phyloP scores from a whole-genome alignment of 1,140 invertebrate species.

The Amphibalanus amphitrite region DNA sequence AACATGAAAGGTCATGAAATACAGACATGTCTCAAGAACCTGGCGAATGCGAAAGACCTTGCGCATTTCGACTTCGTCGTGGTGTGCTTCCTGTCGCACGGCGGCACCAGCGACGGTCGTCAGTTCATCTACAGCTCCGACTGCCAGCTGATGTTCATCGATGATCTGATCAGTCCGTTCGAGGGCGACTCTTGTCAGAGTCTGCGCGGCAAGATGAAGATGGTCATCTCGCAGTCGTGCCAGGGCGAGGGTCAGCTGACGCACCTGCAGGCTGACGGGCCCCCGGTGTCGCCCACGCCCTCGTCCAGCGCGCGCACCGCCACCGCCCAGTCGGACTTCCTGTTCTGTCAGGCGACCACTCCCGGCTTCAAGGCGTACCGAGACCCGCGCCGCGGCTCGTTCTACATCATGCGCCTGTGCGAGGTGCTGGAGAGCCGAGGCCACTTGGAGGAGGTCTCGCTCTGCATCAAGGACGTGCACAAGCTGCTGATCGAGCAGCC shows the following conservation, averaged over 20 bases:
- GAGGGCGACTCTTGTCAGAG: neutral
- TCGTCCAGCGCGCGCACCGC: neutral
- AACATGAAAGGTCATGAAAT: neutral
- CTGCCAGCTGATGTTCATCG: neutral
- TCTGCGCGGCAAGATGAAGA: neutral
- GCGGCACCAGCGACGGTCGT: neutral
- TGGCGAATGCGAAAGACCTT: neutral
- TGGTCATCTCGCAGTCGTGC: neutral
- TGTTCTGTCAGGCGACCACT: neutral
- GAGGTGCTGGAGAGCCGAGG: neutral
- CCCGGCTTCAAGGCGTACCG: neutral
- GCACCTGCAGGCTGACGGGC: neutral
- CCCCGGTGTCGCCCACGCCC: no score
- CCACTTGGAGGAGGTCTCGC: neutral
- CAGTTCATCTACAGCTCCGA: neutral
- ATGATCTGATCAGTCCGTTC: neutral
- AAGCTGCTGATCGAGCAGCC: neutral
- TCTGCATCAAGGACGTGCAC: neutral
- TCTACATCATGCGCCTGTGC: neutral
- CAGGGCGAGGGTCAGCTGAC: neutral
- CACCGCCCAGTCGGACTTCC: neutral
- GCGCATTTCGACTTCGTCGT: neutral
- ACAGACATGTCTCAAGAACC: neutral
- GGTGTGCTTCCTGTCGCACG: neutral
- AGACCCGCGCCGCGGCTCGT: neutral